A percentile compares a stretch with the other conserved stretches of the same genome.
Evolutionary conservation across 2,797 vertebrate species (phyloP).

Genomic region (Mareca penelope): DNA sequence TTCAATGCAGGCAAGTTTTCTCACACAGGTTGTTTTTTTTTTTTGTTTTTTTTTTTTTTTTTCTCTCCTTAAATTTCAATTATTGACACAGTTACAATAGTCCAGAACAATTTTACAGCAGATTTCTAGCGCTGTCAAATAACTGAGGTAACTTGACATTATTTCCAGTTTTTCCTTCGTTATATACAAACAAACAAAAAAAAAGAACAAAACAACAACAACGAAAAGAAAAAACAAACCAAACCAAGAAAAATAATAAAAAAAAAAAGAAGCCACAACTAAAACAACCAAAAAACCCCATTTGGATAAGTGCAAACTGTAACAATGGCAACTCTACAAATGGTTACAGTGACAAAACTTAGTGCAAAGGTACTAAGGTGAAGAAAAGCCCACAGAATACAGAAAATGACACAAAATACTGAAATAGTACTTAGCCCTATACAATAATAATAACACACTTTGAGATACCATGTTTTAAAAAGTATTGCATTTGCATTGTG

Average conservation of each 20-base stretch:
- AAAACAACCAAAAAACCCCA: conserved; percentile 27
- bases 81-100: conserved; percentile 67
- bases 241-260: neutral
- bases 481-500: conserved; percentile 78
- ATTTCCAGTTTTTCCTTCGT: conserved; percentile 52
- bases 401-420: conserved; percentile 74
- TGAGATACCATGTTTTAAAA: conserved; percentile 71
- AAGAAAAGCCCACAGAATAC: conserved; percentile 69
- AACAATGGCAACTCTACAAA: conserved; percentile 70
- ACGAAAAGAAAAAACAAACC: neutral
- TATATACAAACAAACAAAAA: conserved; percentile 18
- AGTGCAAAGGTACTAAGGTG: conserved; percentile 70
- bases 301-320: conserved; percentile 53
- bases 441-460: conserved; percentile 64
- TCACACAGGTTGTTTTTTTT: conserved; percentile 19
- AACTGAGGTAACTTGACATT: conserved; percentile 60
- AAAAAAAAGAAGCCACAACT: neutral
- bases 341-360: conserved; percentile 73
- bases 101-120: conserved; percentile 64
- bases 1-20: conserved; percentile 71
- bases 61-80: conserved; percentile 18
- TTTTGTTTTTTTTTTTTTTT: too few species aligned
- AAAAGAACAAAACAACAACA: neutral
- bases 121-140: conserved; percentile 59
- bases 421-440: conserved; percentile 71